Conservation (phyloP, 2,113 vertebrate species). For the Cacatua alba region DNA sequence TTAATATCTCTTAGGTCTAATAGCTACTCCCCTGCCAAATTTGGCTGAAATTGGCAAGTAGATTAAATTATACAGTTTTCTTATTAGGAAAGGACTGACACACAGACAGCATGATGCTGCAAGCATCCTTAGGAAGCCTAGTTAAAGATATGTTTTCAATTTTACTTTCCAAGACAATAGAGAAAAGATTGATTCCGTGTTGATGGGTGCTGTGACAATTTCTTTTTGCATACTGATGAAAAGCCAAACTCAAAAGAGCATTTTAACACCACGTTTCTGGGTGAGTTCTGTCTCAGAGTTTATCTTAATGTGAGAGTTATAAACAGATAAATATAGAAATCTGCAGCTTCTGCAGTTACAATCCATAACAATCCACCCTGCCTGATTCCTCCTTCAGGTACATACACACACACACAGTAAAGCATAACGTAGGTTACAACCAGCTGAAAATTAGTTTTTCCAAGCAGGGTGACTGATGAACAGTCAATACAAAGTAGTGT, state of each 20-base stretch:
- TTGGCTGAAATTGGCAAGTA: background rate
- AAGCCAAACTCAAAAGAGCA: background rate
- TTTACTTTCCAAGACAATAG: background rate
- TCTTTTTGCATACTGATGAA: background rate
- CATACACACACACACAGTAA: background rate
- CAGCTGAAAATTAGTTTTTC: background rate
- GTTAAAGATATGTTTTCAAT: background rate
- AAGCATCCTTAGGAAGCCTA: background rate
- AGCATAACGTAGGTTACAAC: background rate
- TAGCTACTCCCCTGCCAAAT: slow-evolving; percentile 12
- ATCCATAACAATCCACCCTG: background rate
- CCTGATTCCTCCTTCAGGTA: background rate
- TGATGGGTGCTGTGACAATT: background rate
- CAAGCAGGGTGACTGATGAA: background rate
- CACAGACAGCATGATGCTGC: background rate
- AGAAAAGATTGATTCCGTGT: background rate
- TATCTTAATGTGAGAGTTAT: background rate
- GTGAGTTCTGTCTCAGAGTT: background rate
- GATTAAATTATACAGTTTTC: background rate
- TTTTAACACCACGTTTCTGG: background rate
- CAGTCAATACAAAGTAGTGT: background rate
- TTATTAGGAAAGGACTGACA: background rate
- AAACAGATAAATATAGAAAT: background rate
- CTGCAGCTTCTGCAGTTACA: background rate
- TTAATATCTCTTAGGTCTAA: slow-evolving; percentile 15